These are phyloP conservation scores for Lumbricus terrestris DNA, from an alignment of 2,888 invertebrate species.

Conservation along the genomic window DNA sequence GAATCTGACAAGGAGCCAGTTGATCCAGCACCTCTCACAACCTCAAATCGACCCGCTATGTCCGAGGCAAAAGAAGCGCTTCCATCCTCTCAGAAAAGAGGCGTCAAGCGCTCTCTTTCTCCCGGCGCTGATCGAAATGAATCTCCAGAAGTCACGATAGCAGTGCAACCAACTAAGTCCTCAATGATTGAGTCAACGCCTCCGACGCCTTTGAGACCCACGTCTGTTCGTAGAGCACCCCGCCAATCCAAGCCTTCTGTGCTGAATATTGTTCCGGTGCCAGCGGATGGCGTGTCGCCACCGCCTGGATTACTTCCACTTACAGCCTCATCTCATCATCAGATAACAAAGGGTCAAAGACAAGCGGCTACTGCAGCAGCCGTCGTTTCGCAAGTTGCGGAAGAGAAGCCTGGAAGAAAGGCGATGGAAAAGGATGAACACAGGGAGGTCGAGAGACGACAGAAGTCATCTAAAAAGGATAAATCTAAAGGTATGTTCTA, in stretches of 20 bases:
- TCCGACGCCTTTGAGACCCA: neutral
- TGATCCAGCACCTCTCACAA: neutral
- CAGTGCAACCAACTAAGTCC: neutral
- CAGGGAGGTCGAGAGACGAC: neutral
- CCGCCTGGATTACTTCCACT: slow-evolving; percentile 7
- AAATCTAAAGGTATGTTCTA: neutral
- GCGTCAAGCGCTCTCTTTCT: neutral
- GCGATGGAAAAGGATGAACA: neutral
- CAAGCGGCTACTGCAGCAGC: neutral
- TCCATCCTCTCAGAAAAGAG: neutral
- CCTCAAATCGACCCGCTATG: neutral
- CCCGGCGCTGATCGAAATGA: neutral
- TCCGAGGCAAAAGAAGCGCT: neutral
- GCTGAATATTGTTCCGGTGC: neutral
- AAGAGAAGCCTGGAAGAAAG: neutral
- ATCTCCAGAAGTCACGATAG: neutral
- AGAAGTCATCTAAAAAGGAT: neutral
- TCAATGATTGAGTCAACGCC: neutral
- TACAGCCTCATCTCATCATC: neutral
- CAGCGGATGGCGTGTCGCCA: neutral
- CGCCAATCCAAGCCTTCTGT: neutral
- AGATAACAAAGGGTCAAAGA: neutral
- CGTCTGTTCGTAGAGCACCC: neutral
- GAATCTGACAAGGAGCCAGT: neutral
- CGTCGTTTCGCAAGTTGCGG: neutral